Evolutionary conservation across 2,113 vertebrate species (phyloP).

Genomic region (Oxyruncus cristatus): DNA sequence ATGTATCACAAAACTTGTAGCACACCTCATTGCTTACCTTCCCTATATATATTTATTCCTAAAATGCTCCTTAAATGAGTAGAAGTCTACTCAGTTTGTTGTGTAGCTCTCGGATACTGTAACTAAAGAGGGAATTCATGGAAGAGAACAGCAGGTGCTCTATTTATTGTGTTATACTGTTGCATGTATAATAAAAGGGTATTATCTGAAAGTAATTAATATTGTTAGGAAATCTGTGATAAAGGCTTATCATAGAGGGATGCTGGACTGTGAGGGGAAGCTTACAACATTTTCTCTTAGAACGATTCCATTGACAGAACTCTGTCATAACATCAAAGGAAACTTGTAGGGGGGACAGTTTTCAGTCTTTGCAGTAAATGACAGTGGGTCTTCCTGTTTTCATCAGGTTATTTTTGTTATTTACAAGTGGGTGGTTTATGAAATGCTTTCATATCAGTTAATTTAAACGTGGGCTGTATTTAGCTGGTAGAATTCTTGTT

Average conservation of each 20-base stretch:
- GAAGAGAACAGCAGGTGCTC: conserved; percentile 3
- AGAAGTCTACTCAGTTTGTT: background rate
- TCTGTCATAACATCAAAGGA: background rate
- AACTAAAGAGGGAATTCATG: background rate
- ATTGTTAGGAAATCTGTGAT: background rate
- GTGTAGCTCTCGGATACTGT: background rate
- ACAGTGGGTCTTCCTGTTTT: background rate
- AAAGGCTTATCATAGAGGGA: background rate
- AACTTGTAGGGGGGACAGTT: background rate
- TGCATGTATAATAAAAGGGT: background rate
- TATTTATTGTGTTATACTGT: background rate
- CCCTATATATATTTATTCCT: background rate
- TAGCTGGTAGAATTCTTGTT: background rate
- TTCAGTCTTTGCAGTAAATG: background rate
- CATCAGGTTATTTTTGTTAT: background rate
- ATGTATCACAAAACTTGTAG: background rate
- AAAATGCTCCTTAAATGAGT: background rate
- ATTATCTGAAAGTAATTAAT: background rate
- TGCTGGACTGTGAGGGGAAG: background rate
- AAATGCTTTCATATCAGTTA: background rate
- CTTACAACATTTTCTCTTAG: background rate
- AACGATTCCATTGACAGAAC: background rate
- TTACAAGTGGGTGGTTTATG: background rate
- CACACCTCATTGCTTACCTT: background rate
- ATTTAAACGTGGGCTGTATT: background rate